phyloP scores from a whole-genome alignment of 2,888 invertebrate genomes.

The Limenitis camilla region DNA sequence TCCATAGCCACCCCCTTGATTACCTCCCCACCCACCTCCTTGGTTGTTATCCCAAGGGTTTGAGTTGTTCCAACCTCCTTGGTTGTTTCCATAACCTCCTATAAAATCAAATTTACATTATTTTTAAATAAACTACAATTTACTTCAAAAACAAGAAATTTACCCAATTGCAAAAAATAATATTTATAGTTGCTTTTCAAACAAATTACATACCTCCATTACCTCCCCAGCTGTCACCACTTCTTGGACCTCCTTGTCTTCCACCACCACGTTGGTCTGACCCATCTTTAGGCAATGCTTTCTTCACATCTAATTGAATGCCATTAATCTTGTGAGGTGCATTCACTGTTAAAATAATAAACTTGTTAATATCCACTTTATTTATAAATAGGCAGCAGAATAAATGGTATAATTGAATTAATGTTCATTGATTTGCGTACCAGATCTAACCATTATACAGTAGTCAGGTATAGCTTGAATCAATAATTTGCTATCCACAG shows the following conservation, averaged over 20 bases:
- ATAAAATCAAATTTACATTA: constrained; percentile 8
- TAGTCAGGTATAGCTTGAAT: constrained; percentile 68
- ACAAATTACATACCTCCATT: constrained; percentile 34
- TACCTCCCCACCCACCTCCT: constrained; percentile 47
- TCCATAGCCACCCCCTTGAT: constrained; percentile 61
- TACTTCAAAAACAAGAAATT: constrained; percentile 7
- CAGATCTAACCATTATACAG: constrained; percentile 42
- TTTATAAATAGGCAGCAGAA: constrained; percentile 5
- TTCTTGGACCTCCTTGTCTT: constrained; percentile 45
- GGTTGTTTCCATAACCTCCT: constrained; percentile 73
- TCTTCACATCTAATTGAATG: constrained; percentile 93
- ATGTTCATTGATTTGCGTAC: constrained; percentile 69
- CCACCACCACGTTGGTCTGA: constrained; percentile 74
- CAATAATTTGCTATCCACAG: constrained; percentile 67
- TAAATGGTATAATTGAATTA: constrained; percentile 6
- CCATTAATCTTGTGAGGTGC: constrained; percentile 89
- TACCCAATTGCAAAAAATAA: too few relatives aligned
- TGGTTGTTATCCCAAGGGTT: constrained; percentile 62
- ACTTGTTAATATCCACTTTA: constrained; percentile 4
- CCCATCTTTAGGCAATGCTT: constrained; percentile 90
- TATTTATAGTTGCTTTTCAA: too few relatives aligned
- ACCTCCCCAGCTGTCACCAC: constrained; percentile 62
- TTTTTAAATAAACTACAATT: not conserved
- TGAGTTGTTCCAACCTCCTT: constrained; percentile 56
- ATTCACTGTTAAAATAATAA: constrained; percentile 74